These are phyloP conservation scores for Polyboroides typus DNA, from an alignment of 2,797 vertebrate species.

Conservation along the genomic window DNA sequence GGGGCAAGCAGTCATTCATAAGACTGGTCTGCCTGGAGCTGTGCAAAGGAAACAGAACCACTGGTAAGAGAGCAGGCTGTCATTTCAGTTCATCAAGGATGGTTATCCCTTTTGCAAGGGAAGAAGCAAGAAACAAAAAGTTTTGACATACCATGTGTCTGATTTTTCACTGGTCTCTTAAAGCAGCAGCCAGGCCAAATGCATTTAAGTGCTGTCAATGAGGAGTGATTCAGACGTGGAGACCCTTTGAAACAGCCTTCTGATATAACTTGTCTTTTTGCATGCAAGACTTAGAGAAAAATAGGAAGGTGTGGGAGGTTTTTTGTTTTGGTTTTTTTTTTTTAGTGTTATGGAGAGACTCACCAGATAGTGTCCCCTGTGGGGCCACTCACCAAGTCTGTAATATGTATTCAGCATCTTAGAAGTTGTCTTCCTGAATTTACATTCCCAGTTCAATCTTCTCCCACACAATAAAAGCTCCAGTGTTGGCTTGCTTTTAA, in stretches of 20 bases:
- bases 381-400: neutral
- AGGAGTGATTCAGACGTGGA: neutral
- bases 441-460: neutral
- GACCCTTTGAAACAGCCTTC: neutral
- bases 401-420: neutral
- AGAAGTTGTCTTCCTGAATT: slow-evolving; percentile 4
- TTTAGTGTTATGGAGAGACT: neutral
- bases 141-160: neutral
- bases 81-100: neutral
- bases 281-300: neutral
- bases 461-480: slow-evolving; percentile 26
- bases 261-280: neutral
- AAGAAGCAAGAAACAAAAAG: neutral
- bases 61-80: neutral
- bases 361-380: neutral
- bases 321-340: neutral
- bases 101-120: neutral
- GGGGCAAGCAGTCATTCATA: neutral
- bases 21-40: neutral
- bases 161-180: neutral
- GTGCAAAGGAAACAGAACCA: neutral
- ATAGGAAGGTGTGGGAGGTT: neutral
- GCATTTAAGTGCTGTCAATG: fast-evolving
- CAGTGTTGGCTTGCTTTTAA: neutral
- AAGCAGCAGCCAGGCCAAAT: neutral